Evolutionary conservation across 1,140 invertebrate species (phyloP), one percentile per base, ranked within the genome.

Genomic region (Rhopalosiphum maidis): DNA sequence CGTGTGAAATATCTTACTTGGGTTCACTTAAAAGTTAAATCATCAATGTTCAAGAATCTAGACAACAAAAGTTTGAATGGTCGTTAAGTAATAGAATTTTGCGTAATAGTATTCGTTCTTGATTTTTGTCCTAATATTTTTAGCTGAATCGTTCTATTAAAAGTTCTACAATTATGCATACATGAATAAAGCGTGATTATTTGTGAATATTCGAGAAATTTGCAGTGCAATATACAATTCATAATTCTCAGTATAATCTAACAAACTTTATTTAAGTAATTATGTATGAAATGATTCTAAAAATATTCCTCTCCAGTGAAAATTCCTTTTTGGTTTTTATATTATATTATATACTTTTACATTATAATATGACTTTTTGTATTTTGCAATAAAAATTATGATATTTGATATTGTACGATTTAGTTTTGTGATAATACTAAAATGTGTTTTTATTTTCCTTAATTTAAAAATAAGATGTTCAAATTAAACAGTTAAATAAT

Each of bases 11-110:
- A 83, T 83, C 41, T 83, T 83, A 83, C 82, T 18, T 18, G 0
- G 18, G 82, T 23, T 37, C 82, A 83, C 82, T 83, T 83, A 83
- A 83, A 83, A 37, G 82, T 37, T 83, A 85, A 25, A 85, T 85
- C 83, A 41, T 85, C 83, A 43, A 85, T 85, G 21, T 41, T 85
- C 83, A 11, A 85, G 37, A 85, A 43, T 43, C 9, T 23, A 85
- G 83, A 85, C 8, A 21, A 43, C 35, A 85, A 85, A 85, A 85
- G 83, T 85, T 85, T 85, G 22, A 25, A 41, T 43, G 37, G 21
- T 9, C 37, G 3, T 85, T 41, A 85, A 43, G 83, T 25, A 30
- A 41, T 43, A 85, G 23, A 41, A 85, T 25, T 85, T 85, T 85
- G 83, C 83, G 25, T 85, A 85, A 85, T 85, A 85, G n/a, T 35